These are phyloP conservation scores for Daubentonia madagascariensis DNA, from an alignment of 2,113 vertebrate genomes.

Conservation along the genomic window DNA sequence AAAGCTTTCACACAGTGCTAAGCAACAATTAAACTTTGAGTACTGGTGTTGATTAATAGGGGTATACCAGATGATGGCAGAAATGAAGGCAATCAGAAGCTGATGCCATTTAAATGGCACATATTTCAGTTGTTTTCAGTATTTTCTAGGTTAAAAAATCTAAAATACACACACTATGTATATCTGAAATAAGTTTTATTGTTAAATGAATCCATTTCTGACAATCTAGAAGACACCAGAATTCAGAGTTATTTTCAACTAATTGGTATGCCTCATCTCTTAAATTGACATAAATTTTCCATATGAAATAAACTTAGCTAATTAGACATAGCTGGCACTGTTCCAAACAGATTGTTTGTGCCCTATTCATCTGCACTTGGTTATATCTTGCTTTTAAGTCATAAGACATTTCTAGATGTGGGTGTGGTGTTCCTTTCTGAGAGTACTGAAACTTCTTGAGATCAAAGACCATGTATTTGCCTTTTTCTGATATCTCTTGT, in stretches of 20 bases:
- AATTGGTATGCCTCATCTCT: background rate
- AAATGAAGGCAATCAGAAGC: background rate
- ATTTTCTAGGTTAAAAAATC: background rate
- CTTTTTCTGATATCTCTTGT: background rate
- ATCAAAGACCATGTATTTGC: background rate
- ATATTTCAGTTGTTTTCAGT: slow-evolving; percentile 8
- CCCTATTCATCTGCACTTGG: background rate
- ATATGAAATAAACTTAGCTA: background rate
- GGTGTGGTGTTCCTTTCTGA: background rate
- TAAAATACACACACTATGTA: background rate
- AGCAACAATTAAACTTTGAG: background rate
- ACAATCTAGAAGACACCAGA: background rate
- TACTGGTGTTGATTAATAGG: background rate
- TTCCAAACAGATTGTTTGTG: background rate
- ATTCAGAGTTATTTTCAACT: slow-evolving; percentile 29
- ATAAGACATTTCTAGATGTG: slow-evolving; percentile 22
- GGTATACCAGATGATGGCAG: background rate
- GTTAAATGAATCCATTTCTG: background rate
- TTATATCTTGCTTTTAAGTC: slow-evolving; percentile 15
- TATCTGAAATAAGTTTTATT: slow-evolving; percentile 26
- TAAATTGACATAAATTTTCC: background rate
- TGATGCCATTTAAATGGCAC: background rate
- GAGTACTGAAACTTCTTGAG: background rate
- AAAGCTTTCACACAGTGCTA: background rate
- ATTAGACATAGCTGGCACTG: background rate